Conservation (phyloP, 1,140 invertebrate species). For the Pachypeltis micranthus region DNA sequence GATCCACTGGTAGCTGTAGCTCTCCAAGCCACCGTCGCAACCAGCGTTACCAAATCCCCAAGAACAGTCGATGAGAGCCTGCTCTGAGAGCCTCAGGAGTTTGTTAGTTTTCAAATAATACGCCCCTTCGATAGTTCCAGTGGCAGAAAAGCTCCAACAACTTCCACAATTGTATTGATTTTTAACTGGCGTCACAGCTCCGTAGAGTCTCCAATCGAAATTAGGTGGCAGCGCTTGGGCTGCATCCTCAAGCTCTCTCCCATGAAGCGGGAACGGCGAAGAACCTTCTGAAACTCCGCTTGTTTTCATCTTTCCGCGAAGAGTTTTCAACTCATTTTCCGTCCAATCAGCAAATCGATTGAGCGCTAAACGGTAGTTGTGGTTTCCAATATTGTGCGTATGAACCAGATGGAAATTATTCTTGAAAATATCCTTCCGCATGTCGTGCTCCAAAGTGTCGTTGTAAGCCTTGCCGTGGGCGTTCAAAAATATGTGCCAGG, state of each 20-base stretch:
- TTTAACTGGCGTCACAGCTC: constrained; percentile 89
- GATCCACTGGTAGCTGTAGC: constrained; percentile 83
- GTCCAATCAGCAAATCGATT: constrained; percentile 84
- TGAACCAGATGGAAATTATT: constrained; percentile 83
- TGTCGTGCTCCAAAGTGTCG: constrained; percentile 45
- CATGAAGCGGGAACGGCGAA: constrained; percentile 57
- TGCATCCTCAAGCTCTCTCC: constrained; percentile 33
- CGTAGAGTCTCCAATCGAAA: constrained; percentile 81
- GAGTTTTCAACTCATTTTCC: constrained; percentile 63
- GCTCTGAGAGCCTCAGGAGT: constrained; percentile 72
- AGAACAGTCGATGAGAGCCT: constrained; percentile 89
- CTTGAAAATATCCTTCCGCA: constrained; percentile 67
- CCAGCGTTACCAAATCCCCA: constrained; percentile 93
- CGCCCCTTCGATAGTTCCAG: constrained; percentile 84
- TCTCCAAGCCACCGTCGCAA: constrained; percentile 92
- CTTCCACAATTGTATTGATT: constrained; percentile 94
- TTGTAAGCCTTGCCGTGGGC: constrained; percentile 61
- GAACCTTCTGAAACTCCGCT: constrained; percentile 59
- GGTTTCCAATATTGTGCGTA: constrained; percentile 66
- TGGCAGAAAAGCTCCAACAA: constrained; percentile 93
- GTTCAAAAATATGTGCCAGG: constrained; percentile 65
- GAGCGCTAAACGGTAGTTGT: constrained; percentile 59
- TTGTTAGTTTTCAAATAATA: constrained; percentile 65
- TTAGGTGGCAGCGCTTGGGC: constrained; percentile 44
- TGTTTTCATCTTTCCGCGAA: constrained; percentile 53